Evolutionary conservation across 2,888 invertebrate genomes (phyloP).

Genomic region (Megamerina dolium): DNA sequence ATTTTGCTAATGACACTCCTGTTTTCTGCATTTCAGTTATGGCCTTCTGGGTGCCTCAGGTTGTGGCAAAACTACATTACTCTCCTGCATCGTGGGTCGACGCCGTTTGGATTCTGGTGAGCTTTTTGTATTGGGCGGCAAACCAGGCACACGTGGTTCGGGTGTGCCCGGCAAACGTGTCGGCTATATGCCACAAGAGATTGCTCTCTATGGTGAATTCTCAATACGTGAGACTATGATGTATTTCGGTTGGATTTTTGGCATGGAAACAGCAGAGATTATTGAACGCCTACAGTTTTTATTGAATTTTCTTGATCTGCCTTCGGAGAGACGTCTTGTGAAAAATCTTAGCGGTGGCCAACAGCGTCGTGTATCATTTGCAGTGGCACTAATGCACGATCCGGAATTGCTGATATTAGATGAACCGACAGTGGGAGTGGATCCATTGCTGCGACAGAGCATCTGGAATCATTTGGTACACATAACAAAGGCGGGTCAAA

Average conservation of each 20-base stretch:
- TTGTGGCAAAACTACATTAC: constrained; percentile 92
- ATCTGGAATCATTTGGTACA: constrained; percentile 92
- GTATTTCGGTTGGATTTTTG: constrained; percentile 95
- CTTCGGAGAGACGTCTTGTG: constrained; percentile 74
- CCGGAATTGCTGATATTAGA: constrained; percentile 86
- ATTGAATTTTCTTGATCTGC: constrained; percentile 83
- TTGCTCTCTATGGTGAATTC: constrained; percentile 85
- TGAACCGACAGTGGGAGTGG: constrained; percentile 90
- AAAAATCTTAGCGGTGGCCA: constrained; percentile 85
- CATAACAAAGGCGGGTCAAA: constrained; percentile 82
- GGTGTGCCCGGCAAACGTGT: constrained; percentile 89
- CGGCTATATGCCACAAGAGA: constrained; percentile 97
- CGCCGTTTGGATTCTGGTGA: constrained; percentile 79
- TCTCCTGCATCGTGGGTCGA: constrained; percentile 87
- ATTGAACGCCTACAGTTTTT: constrained; percentile 76
- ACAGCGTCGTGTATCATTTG: constrained; percentile 84
- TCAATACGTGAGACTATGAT: constrained; percentile 92
- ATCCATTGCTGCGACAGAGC: constrained; percentile 81
- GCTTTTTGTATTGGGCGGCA: constrained; percentile 83
- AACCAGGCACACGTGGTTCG: constrained; percentile 82
- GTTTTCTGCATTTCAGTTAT: constrained; percentile 80
- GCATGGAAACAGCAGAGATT: constrained; percentile 80
- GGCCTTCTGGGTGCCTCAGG: constrained; percentile 92
- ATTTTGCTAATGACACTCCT: no score
- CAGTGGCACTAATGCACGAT: constrained; percentile 87